Base-by-base conservation (phyloP, 2,888 invertebrate genomes). In the Eupithecia subumbrata region DNA sequence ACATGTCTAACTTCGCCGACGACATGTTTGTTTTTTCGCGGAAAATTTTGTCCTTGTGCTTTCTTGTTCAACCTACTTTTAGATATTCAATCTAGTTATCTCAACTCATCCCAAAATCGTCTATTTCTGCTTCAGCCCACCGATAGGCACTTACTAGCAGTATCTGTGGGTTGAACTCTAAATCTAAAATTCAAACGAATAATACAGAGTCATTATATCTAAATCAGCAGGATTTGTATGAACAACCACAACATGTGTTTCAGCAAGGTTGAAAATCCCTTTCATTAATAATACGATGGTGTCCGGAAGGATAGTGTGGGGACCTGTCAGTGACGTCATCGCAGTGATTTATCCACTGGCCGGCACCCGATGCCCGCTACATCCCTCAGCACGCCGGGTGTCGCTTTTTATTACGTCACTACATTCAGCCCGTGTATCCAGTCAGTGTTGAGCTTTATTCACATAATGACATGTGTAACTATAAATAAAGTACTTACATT, bases 261-360 rank as follows among this genome's bases (percentile, higher is more conserved):
- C 9, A 22, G 11, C 22, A 22, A 8, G 30, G 16, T 16, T 30
- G 63, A 30, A 30, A 30, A 63, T 63, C 30, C 16, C 25, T 14
- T 30, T 14, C 63, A 63, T 63, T 16, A 63, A 14, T 22, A 22
- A 9, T 56, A 56, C 30, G 63, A 63, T 63, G 63, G 63, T 63
- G 63, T 48, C n/a, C n/a, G 56, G 9, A 12, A 22, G 56, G 56
- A 56, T 56, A 56, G 76, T 63, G 63, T 70, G 74, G 48, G 68
- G 60, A 69, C 76, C 74, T 75, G 75, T 79, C 78, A 75, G 76
- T 76, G 72, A 67, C 74, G 74, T 74, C 74, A 76, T 73, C 60
- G 68, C 66, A 16, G 72, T 77, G 70, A 77, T 75, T 75, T 71
- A 77, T 77, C 67, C 68, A 67, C 66, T n/a, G n/a, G 76, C 45